Evolutionary conservation across 1,140 invertebrate genomes (phyloP).

Genomic region (Zaprionus vittiger): DNA sequence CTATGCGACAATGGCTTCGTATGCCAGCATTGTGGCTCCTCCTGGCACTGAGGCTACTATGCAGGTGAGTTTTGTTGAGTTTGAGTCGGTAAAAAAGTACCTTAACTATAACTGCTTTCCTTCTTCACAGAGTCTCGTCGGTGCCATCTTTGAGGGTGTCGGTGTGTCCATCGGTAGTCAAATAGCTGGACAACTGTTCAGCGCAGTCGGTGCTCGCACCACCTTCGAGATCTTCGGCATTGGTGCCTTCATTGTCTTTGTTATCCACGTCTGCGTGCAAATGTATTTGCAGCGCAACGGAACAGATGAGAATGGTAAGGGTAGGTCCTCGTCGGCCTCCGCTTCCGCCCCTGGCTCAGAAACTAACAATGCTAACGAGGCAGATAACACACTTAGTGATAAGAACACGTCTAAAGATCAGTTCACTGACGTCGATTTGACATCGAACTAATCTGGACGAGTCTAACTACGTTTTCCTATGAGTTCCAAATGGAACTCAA

Average conservation of each 20-base stretch:
- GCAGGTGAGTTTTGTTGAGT: constrained; percentile 86
- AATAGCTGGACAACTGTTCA: constrained; percentile 88
- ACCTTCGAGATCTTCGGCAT: constrained; percentile 90
- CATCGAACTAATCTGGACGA: constrained; percentile 44
- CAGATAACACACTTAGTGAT: constrained; percentile 17
- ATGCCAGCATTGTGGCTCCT: constrained; percentile 94
- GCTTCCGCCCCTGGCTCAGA: constrained; percentile 23
- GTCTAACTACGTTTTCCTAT: not conserved
- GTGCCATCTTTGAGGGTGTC: constrained; percentile 94
- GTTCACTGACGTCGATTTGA: constrained; percentile 76
- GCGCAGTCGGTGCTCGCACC: constrained; percentile 86
- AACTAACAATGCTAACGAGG: constrained; percentile 34
- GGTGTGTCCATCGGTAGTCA: constrained; percentile 92
- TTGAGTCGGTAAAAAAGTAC: not conserved
- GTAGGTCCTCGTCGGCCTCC: constrained; percentile 45
- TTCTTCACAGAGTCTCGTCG: constrained; percentile 89
- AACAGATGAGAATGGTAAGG: constrained; percentile 76
- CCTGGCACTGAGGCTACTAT: constrained; percentile 94
- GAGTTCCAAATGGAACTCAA: not conserved
- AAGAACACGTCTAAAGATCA: constrained; percentile 44
- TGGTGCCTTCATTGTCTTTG: constrained; percentile 87
- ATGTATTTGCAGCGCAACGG: constrained; percentile 74
- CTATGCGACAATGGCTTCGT: constrained; percentile 95
- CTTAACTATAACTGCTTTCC: not conserved
- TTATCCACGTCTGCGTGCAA: constrained; percentile 87